These are phyloP conservation scores for Sparidentex hasta DNA, from an alignment of 2,797 vertebrate species.

Conservation along the genomic window DNA sequence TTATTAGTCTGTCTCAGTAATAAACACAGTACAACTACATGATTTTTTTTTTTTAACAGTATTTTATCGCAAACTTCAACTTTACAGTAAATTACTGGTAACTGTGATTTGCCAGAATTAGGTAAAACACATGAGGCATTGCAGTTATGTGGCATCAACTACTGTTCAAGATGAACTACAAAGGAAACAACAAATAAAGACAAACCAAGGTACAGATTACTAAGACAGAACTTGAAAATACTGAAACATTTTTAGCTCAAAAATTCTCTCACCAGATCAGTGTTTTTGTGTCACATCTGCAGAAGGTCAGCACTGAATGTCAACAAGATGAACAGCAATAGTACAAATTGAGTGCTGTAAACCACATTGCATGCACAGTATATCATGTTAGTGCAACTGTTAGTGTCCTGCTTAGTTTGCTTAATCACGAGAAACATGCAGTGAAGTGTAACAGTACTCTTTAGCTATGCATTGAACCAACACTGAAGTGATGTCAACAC, in stretches of 20 bases:
- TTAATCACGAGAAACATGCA: slow-evolving; percentile 45
- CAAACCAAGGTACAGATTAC: too few species aligned
- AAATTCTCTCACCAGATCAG: background rate
- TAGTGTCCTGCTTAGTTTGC: slow-evolving; percentile 32
- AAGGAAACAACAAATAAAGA: too few species aligned
- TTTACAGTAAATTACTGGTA: too few species aligned
- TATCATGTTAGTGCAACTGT: slow-evolving; percentile 23
- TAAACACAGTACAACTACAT: too few species aligned
- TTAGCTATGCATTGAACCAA: slow-evolving; percentile 53
- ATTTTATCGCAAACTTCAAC: too few species aligned
- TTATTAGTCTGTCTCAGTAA: too few species aligned
- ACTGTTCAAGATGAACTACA: too few species aligned
- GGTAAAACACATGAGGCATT: too few species aligned
- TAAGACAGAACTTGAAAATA: background rate
- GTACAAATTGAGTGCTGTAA: background rate
- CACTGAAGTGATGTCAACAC: slow-evolving; percentile 51
- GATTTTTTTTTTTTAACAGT: too few species aligned
- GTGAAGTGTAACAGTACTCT: slow-evolving; percentile 40
- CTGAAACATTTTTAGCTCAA: background rate
- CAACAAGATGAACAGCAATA: background rate
- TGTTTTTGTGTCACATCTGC: background rate
- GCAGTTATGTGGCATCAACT: too few species aligned
- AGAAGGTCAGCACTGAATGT: background rate
- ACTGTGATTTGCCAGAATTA: too few species aligned
- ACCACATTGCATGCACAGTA: background rate